Base-by-base conservation (phyloP, 1,140 invertebrate genomes). In the Drosophila murphyi region DNA sequence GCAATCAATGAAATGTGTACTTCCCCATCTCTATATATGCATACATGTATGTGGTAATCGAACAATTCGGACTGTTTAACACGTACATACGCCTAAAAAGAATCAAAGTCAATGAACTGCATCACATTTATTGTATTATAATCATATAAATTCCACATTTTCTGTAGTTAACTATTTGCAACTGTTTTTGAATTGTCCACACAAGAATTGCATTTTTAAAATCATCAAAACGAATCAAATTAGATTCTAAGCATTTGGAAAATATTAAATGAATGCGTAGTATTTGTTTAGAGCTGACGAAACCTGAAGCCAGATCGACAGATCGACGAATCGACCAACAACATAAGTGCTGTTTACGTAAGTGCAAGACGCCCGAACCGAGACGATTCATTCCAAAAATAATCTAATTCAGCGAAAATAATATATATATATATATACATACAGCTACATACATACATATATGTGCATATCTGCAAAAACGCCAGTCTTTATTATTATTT, bases 331-430 rank as follows among this genome's bases (percentile, higher is more conserved):
- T 20, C 20, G 20, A 20, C 20, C 39, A 57, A n/a, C 39, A 20
- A 56, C 37, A 45, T 57, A 45, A 28, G 48, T 60, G 43, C 48
- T 48, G 64, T 62, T 65, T 80, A 73, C 35, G 50, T 75, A 78
- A 83, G 50, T 51, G 28, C 60, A 50, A 63, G 39, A n/a, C 43
- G 57, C 37, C 62, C 69, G 10, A 39, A 29, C 35, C 45, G 39
- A 70, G 28, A 48, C 57, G 75, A 86, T 87, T 86, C 82, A 86
- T 86, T 63, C 7, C 51, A 79, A 77, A 35, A 54, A 77, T 69
- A 34, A 39, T 5, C 8, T 43, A 20, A 20, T 20, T 64, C 63
- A 59, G 63, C 80, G 12, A 29, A 67, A 59, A 37, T 10, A 43
- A 4, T 31, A 4, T 20, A 62, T 51, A 28, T 10, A 7, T 10